These are phyloP conservation scores for Littorina saxatilis DNA, from an alignment of 1,140 invertebrate species.

Conservation along the genomic window DNA sequence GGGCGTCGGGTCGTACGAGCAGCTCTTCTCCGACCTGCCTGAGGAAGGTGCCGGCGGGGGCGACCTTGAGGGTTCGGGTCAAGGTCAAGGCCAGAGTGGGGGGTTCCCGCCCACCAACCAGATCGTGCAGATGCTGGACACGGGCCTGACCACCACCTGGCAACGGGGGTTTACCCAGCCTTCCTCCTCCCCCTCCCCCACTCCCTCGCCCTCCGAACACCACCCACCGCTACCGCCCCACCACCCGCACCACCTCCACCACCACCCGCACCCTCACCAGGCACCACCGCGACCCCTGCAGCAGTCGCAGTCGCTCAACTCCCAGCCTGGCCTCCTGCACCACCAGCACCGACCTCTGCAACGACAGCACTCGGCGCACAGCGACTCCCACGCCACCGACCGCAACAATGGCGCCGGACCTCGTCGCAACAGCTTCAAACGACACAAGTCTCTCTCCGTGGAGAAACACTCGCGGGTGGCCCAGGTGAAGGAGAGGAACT, in stretches of 20 bases:
- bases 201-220: background rate
- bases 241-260: background rate
- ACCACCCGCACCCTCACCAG: background rate
- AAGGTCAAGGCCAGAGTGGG: slow-evolving; percentile 24
- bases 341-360: slow-evolving; percentile 32
- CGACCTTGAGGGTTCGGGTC: background rate
- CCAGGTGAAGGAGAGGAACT: slow-evolving; percentile 66
- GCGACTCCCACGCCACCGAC: slow-evolving; percentile 34
- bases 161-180: slow-evolving; percentile 56
- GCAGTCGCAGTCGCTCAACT: slow-evolving; percentile 17
- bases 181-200: slow-evolving; percentile 52
- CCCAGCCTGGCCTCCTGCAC: slow-evolving; percentile 19
- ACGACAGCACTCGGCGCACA: slow-evolving; percentile 32
- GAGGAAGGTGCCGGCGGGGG: slow-evolving; percentile 5
- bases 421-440: slow-evolving; percentile 74
- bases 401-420: background rate
- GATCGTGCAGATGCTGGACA: slow-evolving; percentile 70
- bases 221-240: background rate
- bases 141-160: slow-evolving; percentile 67
- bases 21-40: slow-evolving; percentile 41
- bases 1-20: slow-evolving; percentile 25
- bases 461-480: slow-evolving; percentile 68
- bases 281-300: background rate
- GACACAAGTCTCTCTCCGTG: slow-evolving; percentile 70
- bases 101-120: slow-evolving; percentile 56